A percentile compares a stretch with the other conserved stretches of the same genome.
Evolutionary conservation across 2,113 vertebrate genomes (phyloP).

Genomic region (Dipodomys ordii): DNA sequence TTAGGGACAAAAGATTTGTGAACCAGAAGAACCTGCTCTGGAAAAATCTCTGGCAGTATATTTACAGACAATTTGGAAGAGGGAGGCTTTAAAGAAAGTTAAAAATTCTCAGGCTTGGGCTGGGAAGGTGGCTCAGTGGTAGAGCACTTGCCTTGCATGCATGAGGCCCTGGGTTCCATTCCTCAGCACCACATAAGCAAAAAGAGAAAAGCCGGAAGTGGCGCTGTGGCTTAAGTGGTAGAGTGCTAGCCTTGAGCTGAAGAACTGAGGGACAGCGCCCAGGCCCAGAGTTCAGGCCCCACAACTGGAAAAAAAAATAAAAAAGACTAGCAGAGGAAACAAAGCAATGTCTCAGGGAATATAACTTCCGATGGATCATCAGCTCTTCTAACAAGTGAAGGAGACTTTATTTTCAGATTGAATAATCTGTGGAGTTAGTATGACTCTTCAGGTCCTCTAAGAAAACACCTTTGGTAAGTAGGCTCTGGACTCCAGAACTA

Average conservation of each 20-base stretch:
- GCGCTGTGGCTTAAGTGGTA: too few species aligned
- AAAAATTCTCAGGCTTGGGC: not conserved
- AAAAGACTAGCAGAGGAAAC: constrained; percentile 5
- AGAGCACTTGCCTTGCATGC: too few species aligned
- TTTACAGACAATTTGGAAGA: constrained; percentile 7
- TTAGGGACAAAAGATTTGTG: constrained; percentile 17
- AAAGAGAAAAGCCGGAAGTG: too few species aligned
- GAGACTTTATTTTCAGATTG: constrained; percentile 14
- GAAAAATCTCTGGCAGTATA: constrained; percentile 24
- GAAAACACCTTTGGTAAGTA: constrained; percentile 39
- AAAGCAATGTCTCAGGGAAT: not conserved
- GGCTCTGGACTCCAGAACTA: not conserved
- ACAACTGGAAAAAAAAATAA: not conserved
- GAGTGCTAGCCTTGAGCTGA: too few species aligned
- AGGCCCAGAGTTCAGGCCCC: too few species aligned
- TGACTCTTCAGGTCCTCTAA: not conserved
- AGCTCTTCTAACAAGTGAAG: not conserved
- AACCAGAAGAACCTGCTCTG: constrained; percentile 37
- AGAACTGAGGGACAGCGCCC: too few species aligned
- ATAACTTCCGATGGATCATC: constrained; percentile 1
- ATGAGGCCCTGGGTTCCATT: too few species aligned
- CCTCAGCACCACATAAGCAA: too few species aligned
- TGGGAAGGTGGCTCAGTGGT: too few species aligned
- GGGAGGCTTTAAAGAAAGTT: not conserved
- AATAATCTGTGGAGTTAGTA: not conserved